These are phyloP conservation scores for Aplocera efformata DNA, from an alignment of 2,888 invertebrate species.

Conservation along the genomic window DNA sequence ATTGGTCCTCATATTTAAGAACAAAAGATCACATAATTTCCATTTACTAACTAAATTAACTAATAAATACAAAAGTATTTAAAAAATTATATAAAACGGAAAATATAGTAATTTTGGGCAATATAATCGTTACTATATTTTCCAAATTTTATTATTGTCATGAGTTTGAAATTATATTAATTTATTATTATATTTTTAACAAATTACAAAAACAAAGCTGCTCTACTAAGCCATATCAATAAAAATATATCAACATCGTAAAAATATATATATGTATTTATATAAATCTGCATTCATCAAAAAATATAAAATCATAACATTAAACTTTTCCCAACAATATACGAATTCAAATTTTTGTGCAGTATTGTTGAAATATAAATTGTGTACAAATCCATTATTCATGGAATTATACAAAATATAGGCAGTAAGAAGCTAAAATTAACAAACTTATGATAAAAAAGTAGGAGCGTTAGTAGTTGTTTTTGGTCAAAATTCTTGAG, in stretches of 20 bases:
- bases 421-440: constrained; percentile 27
- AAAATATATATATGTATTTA: not conserved
- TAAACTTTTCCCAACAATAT: not conserved
- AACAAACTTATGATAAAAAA: constrained; percentile 20
- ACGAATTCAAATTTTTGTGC: not conserved
- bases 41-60: constrained; percentile 27
- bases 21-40: constrained; percentile 16
- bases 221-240: no score
- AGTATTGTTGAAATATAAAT: constrained; percentile 5
- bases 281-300: constrained; percentile 3
- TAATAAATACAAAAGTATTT: constrained; percentile 22
- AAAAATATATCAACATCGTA: not conserved
- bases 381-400: constrained; percentile 9
- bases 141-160: constrained; percentile 23
- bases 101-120: constrained; percentile 36
- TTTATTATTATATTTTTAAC: not conserved
- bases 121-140: constrained; percentile 30
- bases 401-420: constrained; percentile 17
- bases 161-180: not conserved
- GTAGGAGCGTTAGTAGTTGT: constrained; percentile 13
- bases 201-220: constrained; percentile 7
- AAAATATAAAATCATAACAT: not conserved
- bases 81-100: constrained; percentile 17
- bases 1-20: constrained; percentile 42
- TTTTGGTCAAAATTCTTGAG: constrained; percentile 10